These are phyloP conservation scores for Cheirogaleus medius DNA, from an alignment of 2,113 vertebrate species.

Conservation along the genomic window DNA sequence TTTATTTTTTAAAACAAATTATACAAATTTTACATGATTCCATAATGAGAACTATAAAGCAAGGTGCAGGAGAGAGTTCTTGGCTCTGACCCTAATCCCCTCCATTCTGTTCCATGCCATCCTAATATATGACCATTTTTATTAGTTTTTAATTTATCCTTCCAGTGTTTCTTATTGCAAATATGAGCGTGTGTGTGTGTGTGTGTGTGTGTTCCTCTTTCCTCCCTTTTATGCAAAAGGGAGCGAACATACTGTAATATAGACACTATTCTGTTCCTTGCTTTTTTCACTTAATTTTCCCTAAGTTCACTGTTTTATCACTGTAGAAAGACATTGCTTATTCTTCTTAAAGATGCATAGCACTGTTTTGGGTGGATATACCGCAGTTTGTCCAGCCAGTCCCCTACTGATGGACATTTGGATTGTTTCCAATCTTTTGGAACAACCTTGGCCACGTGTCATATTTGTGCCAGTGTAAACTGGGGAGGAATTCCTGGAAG, in stretches of 20 bases:
- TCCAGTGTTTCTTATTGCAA: not conserved
- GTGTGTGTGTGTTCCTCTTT: not conserved
- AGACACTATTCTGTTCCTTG: not conserved
- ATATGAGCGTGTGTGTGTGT: not conserved
- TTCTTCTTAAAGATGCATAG: not conserved
- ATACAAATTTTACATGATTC: not conserved
- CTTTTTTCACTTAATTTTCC: not conserved
- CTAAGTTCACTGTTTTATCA: not conserved
- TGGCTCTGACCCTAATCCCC: not conserved
- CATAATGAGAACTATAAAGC: not conserved
- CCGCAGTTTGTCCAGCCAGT: not conserved
- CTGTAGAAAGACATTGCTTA: not conserved
- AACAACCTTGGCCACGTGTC: not conserved
- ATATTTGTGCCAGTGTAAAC: not conserved
- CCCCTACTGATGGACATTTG: not conserved
- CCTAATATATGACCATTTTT: not conserved
- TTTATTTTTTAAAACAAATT: not conserved
- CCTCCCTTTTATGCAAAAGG: not conserved
- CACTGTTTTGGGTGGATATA: not conserved
- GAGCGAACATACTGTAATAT: not conserved
- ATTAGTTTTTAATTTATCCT: not conserved
- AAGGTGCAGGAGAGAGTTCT: not conserved
- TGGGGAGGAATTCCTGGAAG: conserved; percentile 17
- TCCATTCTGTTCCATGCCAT: not conserved
- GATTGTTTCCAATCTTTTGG: not conserved